Evolutionary conservation across 2,113 vertebrate genomes (phyloP).

Genomic region (Desmodus rotundus): DNA sequence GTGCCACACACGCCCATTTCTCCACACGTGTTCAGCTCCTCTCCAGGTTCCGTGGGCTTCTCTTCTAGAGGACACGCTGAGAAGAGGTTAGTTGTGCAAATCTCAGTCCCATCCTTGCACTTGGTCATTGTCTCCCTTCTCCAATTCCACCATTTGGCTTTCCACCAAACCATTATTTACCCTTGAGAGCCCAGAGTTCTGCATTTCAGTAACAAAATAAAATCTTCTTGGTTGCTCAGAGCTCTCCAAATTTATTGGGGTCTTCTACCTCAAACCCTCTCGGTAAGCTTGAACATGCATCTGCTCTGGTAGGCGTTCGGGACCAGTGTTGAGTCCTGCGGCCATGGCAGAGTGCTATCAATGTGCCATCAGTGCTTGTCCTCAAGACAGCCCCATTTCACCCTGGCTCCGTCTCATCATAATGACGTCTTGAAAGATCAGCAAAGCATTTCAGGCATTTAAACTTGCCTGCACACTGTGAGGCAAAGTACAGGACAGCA

Average conservation of each 20-base stretch:
- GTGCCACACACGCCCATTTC: neutral
- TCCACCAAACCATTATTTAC: neutral
- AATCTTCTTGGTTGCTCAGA: neutral
- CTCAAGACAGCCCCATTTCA: neutral
- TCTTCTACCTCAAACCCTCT: neutral
- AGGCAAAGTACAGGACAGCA: neutral
- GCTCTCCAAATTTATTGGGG: neutral
- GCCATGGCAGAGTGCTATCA: neutral
- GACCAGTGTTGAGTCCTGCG: neutral
- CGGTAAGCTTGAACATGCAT: neutral
- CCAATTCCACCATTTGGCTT: neutral
- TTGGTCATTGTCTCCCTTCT: neutral
- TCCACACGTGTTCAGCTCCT: neutral
- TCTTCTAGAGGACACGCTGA: neutral
- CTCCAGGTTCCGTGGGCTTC: neutral
- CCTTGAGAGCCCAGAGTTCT: neutral
- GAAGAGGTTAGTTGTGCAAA: neutral
- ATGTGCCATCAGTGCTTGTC: slow-evolving; percentile 5
- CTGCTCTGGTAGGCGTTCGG: neutral
- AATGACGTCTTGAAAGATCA: slow-evolving; percentile 35
- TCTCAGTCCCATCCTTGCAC: neutral
- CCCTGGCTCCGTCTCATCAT: neutral
- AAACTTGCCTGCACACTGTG: neutral
- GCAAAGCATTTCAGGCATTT: slow-evolving; percentile 6
- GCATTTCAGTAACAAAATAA: neutral